Conservation (phyloP, 1,140 invertebrate species). For the Charaxes varanes region DNA sequence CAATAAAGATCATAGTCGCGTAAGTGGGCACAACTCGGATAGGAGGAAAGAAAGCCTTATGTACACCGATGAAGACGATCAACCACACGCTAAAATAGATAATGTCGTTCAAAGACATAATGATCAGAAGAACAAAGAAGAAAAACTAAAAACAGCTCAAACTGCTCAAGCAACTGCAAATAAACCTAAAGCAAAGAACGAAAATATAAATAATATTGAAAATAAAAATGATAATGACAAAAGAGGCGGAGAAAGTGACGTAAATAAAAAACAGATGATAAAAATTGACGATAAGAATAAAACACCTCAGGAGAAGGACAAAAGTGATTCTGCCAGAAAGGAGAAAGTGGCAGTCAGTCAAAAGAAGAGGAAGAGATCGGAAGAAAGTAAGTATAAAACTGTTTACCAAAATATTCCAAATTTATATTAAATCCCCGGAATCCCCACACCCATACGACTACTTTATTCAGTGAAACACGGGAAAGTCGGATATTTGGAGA, state of each 20-base stretch:
- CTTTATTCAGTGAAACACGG: too few species aligned
- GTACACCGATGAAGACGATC: conserved; percentile 73
- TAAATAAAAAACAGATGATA: too few species aligned
- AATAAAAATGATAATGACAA: too few species aligned
- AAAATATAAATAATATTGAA: too few species aligned
- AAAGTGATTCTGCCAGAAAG: conserved; percentile 9
- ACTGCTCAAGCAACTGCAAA: too few species aligned
- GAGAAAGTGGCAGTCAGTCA: conserved; percentile 10
- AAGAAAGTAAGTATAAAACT: conserved; percentile 9
- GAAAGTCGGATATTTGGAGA: too few species aligned
- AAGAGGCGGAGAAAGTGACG: too few species aligned
- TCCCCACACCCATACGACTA: too few species aligned
- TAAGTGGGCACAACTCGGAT: conserved; percentile 2
- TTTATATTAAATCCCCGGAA: too few species aligned
- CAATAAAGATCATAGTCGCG: conserved; percentile 9
- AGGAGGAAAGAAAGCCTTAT: conserved; percentile 44
- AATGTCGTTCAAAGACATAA: conserved; percentile 69
- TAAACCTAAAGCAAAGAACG: too few species aligned
- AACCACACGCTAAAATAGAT: conserved; percentile 71
- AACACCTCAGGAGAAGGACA: conserved; percentile 4
- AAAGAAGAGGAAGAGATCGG: conserved; percentile 8
- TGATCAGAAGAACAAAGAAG: conserved; percentile 38
- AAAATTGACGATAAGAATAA: conserved; percentile 8
- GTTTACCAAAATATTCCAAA: too few species aligned
- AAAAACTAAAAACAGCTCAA: conserved; percentile 15